A percentile compares a stretch with the other conserved stretches of the same genome.
Conservation (phyloP, 2,113 vertebrate species). For the Dasyornis broadbenti region DNA sequence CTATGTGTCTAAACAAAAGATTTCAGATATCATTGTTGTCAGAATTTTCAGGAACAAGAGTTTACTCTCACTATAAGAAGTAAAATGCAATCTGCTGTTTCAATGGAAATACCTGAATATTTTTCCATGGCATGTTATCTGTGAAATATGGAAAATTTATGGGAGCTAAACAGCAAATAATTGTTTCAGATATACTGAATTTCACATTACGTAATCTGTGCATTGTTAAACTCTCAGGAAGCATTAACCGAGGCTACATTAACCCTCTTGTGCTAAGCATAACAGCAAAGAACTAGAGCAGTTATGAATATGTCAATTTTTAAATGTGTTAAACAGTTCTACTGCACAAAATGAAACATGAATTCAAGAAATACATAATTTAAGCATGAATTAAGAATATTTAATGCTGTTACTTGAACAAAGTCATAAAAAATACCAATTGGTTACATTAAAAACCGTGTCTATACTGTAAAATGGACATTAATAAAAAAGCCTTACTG, state of each 20-base stretch:
- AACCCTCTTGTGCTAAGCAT: not conserved
- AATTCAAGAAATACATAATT: not conserved
- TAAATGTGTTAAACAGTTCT: not conserved
- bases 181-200: slow-evolving; percentile 30
- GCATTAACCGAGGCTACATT: not conserved
- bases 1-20: slow-evolving; percentile 20
- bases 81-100: not conserved
- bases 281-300: not conserved
- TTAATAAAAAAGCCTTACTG: not conserved
- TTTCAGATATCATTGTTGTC: slow-evolving; percentile 14
- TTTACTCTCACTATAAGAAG: slow-evolving; percentile 4
- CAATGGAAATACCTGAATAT: slow-evolving; percentile 43
- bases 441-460: not conserved
- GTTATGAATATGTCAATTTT: not conserved
- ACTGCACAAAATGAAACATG: not conserved
- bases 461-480: not conserved
- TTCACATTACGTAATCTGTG: not conserved
- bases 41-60: slow-evolving; percentile 28
- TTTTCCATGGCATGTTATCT: slow-evolving; percentile 48
- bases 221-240: slow-evolving; percentile 49
- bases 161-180: slow-evolving; percentile 42
- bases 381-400: not conserved
- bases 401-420: not conserved
- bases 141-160: slow-evolving; percentile 36
- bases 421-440: not conserved